Conservation (phyloP, 2,888 invertebrate species). For the Mimachlamys varia region DNA sequence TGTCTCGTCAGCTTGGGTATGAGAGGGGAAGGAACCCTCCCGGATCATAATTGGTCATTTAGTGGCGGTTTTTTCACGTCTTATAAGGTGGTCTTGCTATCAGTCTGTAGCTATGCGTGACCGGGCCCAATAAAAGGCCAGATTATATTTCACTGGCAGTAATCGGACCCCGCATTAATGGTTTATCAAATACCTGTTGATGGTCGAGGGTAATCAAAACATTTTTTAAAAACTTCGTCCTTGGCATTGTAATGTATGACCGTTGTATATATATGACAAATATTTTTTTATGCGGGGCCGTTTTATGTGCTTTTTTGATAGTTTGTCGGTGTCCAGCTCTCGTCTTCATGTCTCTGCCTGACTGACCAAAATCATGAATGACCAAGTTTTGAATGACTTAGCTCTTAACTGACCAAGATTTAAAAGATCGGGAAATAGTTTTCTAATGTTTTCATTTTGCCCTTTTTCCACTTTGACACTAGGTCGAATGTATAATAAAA, state of each 20-base stretch:
- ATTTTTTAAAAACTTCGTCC: not conserved
- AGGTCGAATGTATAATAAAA: too few relatives aligned
- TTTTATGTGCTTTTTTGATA: not conserved
- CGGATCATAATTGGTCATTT: not conserved
- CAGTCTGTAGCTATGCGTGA: constrained; percentile 10
- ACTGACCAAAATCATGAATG: not conserved
- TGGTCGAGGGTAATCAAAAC: not conserved
- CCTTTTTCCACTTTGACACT: too few relatives aligned
- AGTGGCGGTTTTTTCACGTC: not conserved
- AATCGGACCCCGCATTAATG: not conserved
- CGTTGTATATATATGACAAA: not conserved
- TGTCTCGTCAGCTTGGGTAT: not conserved
- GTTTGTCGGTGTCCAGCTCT: not conserved
- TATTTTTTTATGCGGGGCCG: not conserved
- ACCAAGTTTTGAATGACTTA: too few relatives aligned
- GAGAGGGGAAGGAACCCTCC: not conserved
- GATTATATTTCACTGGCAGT: not conserved
- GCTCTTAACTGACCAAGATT: too few relatives aligned
- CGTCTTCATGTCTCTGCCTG: not conserved
- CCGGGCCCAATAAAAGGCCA: not conserved
- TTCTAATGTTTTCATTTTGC: too few relatives aligned
- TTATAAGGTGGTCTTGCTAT: not conserved
- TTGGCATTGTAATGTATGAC: not conserved
- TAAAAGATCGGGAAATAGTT: too few relatives aligned
- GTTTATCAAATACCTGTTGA: constrained; percentile 28